Evolutionary conservation across 2,113 vertebrate genomes (phyloP), one percentile per base, ranked within the genome.

Genomic region (Centropus unirufus): DNA sequence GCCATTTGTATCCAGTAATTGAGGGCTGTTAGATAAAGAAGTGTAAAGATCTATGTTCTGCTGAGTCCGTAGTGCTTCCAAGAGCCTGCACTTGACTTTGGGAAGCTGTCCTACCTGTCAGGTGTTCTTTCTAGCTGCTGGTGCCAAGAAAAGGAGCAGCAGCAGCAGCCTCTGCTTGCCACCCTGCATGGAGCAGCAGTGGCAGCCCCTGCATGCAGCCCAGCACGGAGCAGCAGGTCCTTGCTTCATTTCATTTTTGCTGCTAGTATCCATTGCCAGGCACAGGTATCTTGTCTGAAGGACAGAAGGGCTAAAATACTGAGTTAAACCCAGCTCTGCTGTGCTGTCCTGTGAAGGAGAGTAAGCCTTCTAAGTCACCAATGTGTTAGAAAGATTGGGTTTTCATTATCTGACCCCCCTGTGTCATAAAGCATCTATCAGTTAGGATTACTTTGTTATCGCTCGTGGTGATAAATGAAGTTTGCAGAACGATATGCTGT

Each of bases 331-430:
- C 7, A 44, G 62, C 69, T 87, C n/a, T 57, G 58, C 36, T 44
- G 29, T 40, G n/a, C 22, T 87, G 44, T 68, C 40, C 34, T 76
- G 32, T 42, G 64, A 51, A 34, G 23, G 52, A 22, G 47, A 68
- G 2, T 10, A 26, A 11, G 20, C 52, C 40, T 59, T 55, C 32
- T 11, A 34, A 70, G 44, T 57, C 57, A 59, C 34, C 18, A 4
- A 29, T 18, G 12, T n/a, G 26, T 19, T 67, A 40, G 46, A 27
- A 39, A 24, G 66, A 44, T 81, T 1, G 0, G 1, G 15, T 64
- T 84, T 84, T 74, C 77, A 44, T 62, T 91, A n/a, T 67, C 74
- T 63, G 27, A 46, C 55, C 67, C 62, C n/a, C 19, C 30, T 7
- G 1, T 83, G 49, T 52, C 29, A 5, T 32, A 5, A 49, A 46